Evolutionary conservation across 1,140 invertebrate species (phyloP), one percentile per base, ranked within the genome.

Genomic region (Drosophila bocki): DNA sequence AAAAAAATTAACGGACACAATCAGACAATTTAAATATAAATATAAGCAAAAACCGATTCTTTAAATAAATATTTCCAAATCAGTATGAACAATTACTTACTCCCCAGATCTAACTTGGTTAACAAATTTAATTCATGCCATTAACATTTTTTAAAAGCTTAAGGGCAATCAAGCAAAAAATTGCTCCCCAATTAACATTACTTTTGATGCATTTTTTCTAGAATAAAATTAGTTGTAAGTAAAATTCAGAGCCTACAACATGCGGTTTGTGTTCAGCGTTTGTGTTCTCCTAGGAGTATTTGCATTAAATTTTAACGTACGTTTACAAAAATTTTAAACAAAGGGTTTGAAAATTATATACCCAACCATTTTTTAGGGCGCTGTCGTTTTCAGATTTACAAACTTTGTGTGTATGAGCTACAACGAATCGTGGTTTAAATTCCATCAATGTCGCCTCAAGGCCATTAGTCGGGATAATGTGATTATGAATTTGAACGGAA

Each of bases 401-500:
- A 80, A 75, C 56, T 12, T 32, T 2, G 17, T 59, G 1, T 80
- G 78, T 17, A 11, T 39, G 7, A 67, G 39, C 22, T 22, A 47
- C 15, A 80, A 80, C n/a, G 15, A 74, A 15, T 62, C 68, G 0
- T 80, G 68, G 78, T 7, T 78, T 0, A 15, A 37, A 7, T 37
- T 78, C 3, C 37, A 61, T 6, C 22, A 51, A 1, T 78, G 75
- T 12, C 69, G 78, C 0, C 32, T 75, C 0, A 57, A 58, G 11
- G 68, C 75, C 0, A 17, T 78, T 0, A 61, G 37, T 39, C 75
- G 78, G 3, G 51, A 68, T 7, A 39, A 29, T 17, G 62, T 44
- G 2, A 11, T 44, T 0, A 17, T 60, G 0, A 74, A 78, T 32
- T 0, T 78, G 3, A 69, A 68, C 5, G 62, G 22, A 3, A 59